Conservation (phyloP, 2,888 invertebrate genomes). For the Oxycera nigricornis region DNA sequence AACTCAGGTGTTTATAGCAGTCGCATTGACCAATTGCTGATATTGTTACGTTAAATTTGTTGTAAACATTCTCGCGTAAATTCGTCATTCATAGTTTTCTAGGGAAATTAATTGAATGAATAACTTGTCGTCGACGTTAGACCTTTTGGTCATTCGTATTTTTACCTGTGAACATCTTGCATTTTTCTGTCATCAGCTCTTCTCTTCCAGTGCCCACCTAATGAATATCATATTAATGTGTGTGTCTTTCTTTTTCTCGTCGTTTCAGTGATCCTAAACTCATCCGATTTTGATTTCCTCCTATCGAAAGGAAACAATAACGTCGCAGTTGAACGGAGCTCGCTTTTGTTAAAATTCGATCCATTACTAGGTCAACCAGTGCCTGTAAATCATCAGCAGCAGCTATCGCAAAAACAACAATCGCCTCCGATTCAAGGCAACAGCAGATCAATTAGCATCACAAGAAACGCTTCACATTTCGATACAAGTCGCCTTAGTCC, state of each 20-base stretch:
- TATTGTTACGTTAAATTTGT: not conserved
- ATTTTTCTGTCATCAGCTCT: not conserved
- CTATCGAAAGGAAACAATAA: constrained; percentile 59
- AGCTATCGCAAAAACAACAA: not conserved
- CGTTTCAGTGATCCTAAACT: constrained; percentile 58
- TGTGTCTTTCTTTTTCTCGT: constrained; percentile 23
- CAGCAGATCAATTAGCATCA: not conserved
- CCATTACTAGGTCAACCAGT: constrained; percentile 59
- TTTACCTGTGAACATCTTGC: constrained; percentile 22
- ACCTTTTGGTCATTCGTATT: constrained; percentile 36
- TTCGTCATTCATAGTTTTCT: constrained; percentile 25
- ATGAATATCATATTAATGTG: constrained; percentile 47
- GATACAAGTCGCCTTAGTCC: constrained; percentile 53
- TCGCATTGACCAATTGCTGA: not conserved
- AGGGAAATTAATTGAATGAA: constrained; percentile 34
- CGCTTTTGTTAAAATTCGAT: constrained; percentile 60
- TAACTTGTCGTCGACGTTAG: constrained; percentile 19
- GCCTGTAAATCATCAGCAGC: constrained; percentile 51
- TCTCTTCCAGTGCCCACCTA: no score
- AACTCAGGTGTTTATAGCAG: constrained; percentile 1
- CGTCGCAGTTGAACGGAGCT: constrained; percentile 57
- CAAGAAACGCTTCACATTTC: constrained; percentile 14
- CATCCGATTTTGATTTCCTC: constrained; percentile 61
- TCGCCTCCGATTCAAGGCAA: not conserved
- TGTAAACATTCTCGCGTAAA: not conserved